Percentiles rank a stretch among this genome's conserved stretches.
phyloP scores from a whole-genome alignment of 2,113 vertebrate genomes.

The Forbesichthys agassizii region DNA sequence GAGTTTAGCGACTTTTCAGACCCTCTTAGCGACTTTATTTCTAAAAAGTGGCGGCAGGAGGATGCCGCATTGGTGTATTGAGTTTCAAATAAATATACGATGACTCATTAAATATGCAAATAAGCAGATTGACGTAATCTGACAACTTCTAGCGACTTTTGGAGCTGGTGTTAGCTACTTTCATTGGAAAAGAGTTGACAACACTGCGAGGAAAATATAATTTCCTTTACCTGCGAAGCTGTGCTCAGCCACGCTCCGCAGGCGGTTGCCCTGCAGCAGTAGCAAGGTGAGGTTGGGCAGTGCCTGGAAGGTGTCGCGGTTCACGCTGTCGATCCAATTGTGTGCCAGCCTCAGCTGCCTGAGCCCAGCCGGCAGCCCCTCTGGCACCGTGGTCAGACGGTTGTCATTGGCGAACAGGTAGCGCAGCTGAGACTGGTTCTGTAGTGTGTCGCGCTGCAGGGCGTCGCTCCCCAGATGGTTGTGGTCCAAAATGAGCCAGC shows the following conservation, averaged over 20 bases:
- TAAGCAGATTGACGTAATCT: too few species aligned
- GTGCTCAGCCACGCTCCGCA: conserved; percentile 61
- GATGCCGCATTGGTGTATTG: too few species aligned
- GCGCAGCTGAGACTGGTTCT: conserved; percentile 64
- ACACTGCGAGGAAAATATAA: too few species aligned
- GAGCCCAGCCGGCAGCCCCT: conserved; percentile 64
- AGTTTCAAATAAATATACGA: too few species aligned
- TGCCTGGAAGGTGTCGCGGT: conserved; percentile 51
- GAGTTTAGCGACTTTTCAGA: too few species aligned
- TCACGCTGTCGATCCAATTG: conserved; percentile 73
- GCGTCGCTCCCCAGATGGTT: conserved; percentile 67
- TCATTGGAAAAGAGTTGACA: too few species aligned
- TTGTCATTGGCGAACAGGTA: conserved; percentile 78
- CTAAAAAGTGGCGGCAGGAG: too few species aligned
- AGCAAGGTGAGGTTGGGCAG: conserved; percentile 70
- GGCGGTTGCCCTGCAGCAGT: conserved; percentile 77
- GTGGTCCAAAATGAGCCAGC: conserved; percentile 77
- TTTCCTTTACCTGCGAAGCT: conserved; percentile 54
- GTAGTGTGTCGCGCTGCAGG: conserved; percentile 46
- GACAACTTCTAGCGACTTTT: too few species aligned
- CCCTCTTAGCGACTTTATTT: too few species aligned
- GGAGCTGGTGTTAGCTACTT: too few species aligned
- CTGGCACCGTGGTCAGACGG: conserved; percentile 66
- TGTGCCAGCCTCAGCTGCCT: conserved; percentile 74
- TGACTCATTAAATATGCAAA: too few species aligned